phyloP scores from a whole-genome alignment of 2,113 vertebrate genomes.

The Campylomormyrus numenius region DNA sequence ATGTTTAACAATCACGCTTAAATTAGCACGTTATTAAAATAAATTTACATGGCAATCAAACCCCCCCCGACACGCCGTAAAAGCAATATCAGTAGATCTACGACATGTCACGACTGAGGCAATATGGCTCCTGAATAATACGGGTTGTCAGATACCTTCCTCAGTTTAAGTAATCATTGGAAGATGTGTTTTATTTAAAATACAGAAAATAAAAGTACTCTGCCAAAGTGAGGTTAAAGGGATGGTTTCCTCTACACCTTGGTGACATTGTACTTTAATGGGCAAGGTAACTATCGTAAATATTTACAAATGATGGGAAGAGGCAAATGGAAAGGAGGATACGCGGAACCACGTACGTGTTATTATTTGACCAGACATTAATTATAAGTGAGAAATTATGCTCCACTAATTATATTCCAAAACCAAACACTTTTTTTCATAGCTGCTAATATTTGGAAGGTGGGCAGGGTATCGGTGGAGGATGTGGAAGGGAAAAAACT shows the following conservation, averaged over 20 bases:
- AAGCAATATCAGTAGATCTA: background rate
- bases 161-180: background rate
- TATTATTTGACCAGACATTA: background rate
- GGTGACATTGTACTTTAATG: background rate
- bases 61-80: background rate
- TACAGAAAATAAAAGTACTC: background rate
- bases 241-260: background rate
- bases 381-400: conserved; percentile 1
- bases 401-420: conserved; percentile 1
- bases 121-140: background rate
- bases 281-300: background rate
- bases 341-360: background rate
- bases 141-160: background rate
- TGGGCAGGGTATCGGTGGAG: background rate
- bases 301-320: background rate
- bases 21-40: background rate
- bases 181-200: background rate
- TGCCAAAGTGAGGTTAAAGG: background rate
- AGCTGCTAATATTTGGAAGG: conserved; percentile 4
- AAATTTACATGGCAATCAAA: background rate
- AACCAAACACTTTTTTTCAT: conserved; percentile 4
- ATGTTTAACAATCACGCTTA: background rate
- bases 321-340: background rate
- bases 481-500: background rate
- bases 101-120: background rate